Evolutionary conservation across 2,113 vertebrate genomes (phyloP).

Genomic region (Eonycteris spelaea): DNA sequence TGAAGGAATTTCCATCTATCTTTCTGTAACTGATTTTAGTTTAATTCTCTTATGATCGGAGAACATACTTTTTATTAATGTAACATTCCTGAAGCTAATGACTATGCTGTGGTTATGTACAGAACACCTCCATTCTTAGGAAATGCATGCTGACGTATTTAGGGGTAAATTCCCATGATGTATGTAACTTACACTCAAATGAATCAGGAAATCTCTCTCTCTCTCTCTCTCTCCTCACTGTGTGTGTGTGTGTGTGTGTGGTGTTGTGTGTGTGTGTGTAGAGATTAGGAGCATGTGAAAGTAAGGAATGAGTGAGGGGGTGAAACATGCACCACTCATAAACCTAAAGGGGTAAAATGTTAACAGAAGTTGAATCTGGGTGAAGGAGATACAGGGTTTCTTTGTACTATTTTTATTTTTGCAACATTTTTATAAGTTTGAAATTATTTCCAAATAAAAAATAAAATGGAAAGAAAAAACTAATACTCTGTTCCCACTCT

Average conservation of each 20-base stretch:
- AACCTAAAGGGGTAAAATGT: not conserved
- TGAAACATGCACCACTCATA: not conserved
- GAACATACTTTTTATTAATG: not conserved
- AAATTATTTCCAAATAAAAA: not conserved
- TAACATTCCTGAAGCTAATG: not conserved
- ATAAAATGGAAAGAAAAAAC: not conserved
- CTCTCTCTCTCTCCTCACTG: too few relatives aligned
- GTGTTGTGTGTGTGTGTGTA: not conserved
- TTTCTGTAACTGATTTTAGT: constrained; percentile 7
- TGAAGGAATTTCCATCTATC: not conserved
- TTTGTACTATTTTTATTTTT: not conserved
- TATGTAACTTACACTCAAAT: not conserved
- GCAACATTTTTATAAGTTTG: not conserved
- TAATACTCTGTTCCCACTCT: not conserved
- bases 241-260: not conserved
- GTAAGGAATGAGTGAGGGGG: not conserved
- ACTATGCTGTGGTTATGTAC: not conserved
- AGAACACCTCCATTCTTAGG: not conserved
- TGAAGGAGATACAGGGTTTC: not conserved
- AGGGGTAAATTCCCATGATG: not conserved
- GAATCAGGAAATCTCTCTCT: not conserved
- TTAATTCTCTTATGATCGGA: not conserved
- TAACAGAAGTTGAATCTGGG: not conserved
- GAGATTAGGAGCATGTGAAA: not conserved
- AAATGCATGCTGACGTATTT: not conserved